These are phyloP conservation scores for Hermaeophaga mercurialis DNA, from an alignment of 2,888 invertebrate genomes.

Conservation along the genomic window DNA sequence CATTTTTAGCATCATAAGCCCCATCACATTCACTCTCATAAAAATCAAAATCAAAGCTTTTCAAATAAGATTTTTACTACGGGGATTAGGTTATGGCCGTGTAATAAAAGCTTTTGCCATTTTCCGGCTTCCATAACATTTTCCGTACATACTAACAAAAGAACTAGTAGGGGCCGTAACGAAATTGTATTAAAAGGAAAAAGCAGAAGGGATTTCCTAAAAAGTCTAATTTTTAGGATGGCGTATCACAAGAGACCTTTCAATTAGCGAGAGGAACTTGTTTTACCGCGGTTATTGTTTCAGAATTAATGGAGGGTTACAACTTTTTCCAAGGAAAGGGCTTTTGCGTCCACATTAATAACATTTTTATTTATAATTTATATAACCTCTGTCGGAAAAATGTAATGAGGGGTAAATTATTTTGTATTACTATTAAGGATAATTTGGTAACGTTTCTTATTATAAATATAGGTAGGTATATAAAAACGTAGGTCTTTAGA, in stretches of 20 bases:
- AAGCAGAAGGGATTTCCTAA: neutral
- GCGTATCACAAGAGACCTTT: neutral
- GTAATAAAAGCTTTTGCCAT: neutral
- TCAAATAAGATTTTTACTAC: neutral
- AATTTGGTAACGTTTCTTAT: too few species aligned
- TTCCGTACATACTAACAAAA: neutral
- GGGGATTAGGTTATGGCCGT: neutral
- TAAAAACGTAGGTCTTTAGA: too few species aligned
- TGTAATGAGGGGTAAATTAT: too few species aligned
- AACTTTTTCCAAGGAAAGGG: too few species aligned
- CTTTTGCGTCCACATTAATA: too few species aligned
- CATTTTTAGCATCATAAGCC: neutral
- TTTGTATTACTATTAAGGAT: too few species aligned
- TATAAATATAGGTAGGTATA: too few species aligned
- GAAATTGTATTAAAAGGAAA: constrained; percentile 1
- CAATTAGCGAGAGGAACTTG: neutral
- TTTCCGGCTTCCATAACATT: neutral
- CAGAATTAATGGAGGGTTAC: too few species aligned
- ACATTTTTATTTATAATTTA: too few species aligned
- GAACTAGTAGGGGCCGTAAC: neutral
- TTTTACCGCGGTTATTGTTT: too few species aligned
- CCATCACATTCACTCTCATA: neutral
- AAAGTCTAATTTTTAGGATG: neutral
- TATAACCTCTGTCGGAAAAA: too few species aligned
- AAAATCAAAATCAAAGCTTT: neutral